Evolutionary conservation across 2,797 vertebrate species (phyloP), one percentile per base, ranked within the genome.

Genomic region (Sphenodon punctatus): DNA sequence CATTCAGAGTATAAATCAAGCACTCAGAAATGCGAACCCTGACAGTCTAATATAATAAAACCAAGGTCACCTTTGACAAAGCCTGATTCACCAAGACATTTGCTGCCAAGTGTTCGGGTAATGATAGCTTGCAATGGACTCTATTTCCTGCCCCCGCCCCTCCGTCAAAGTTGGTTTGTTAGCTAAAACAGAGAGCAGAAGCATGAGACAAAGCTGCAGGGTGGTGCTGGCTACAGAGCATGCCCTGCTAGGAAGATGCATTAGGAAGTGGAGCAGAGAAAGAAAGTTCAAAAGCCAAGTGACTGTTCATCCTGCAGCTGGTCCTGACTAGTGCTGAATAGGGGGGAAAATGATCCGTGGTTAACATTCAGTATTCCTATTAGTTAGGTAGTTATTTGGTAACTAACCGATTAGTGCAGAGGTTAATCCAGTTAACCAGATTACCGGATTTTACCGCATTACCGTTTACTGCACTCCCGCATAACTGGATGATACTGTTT

Each of bases 21-120:
- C 1, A 5, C 63, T 48, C 9, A 12, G 51, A 34, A 58, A 53
- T 4, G 46, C 1, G 27, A 34, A 30, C 1, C 30, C 59, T 39
- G 73, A 48, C 56, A 71, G 64, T 55, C 68, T 53, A 61, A 43
- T 27, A 12, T 5, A 65, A 72, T 53, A 61, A 61, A 76, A 4
- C 59, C 76, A 88, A 88, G 76, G 88, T 74, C 67, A 88, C 84
- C 86, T 79, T 71, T 3, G 3, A 30, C 1, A 1, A n/a, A 42
- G 59, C 2, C 42, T 73, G 76, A 68, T 49, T 78, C 84, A 67
- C 77, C 20, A 3, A 32, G 51, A 60, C 42, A 25, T 1, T 1
- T 34, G 1, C 34, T 55, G 78, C 75, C 59, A 56, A 68, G 71
- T 63, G 8, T 34, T 2, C 0, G 15, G 38, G 42, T 2, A 66